These are phyloP conservation scores for Hyperoplus lanceolatus DNA, from an alignment of 2,797 vertebrate genomes.

Conservation along the genomic window DNA sequence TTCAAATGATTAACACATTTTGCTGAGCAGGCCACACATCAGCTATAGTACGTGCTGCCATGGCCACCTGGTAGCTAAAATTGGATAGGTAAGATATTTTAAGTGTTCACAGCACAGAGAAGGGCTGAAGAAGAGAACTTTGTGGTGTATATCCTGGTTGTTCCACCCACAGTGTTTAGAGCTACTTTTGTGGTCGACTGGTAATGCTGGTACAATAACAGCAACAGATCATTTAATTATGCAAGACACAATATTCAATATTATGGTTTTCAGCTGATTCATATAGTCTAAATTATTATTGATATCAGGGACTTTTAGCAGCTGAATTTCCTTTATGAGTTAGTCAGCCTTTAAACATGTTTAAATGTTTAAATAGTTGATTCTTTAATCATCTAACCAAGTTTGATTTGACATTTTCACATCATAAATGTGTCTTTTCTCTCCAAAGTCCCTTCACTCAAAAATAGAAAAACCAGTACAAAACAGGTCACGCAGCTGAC, in stretches of 20 bases:
- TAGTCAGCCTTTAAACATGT: background rate
- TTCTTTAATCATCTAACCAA: too few species aligned
- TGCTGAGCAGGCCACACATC: background rate
- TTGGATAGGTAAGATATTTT: background rate
- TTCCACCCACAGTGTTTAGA: slow-evolving; percentile 2
- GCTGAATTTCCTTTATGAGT: background rate
- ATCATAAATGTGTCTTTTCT: background rate
- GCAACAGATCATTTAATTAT: background rate
- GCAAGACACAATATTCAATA: background rate
- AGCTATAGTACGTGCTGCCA: background rate
- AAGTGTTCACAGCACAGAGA: background rate
- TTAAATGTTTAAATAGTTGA: too few species aligned
- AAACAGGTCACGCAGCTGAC: slow-evolving; percentile 4
- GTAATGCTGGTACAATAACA: background rate
- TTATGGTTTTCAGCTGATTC: background rate
- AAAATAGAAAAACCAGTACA: background rate
- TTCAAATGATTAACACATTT: background rate
- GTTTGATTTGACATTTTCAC: background rate
- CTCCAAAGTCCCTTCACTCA: background rate
- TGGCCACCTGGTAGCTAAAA: background rate
- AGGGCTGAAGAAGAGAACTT: background rate
- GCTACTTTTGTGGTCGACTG: slow-evolving; percentile 16
- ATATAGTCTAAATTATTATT: background rate
- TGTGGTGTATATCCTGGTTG: background rate
- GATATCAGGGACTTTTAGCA: background rate